Evolutionary conservation across 2,113 vertebrate genomes (phyloP), one percentile per base, ranked within the genome.

Genomic region (Mesoclemmys tuberculata): DNA sequence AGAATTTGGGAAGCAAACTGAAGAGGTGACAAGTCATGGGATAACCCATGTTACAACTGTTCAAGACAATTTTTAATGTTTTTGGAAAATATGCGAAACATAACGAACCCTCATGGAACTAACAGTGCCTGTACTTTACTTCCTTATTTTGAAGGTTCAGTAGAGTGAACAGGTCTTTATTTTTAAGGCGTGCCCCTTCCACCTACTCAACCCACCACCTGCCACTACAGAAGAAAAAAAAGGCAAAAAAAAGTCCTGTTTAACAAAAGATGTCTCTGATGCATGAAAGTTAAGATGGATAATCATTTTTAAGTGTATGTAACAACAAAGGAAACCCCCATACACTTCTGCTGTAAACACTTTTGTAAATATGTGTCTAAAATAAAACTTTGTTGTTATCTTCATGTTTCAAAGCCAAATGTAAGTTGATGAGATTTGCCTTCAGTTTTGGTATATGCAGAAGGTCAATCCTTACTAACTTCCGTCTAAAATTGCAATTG

Each of bases 351-450:
- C 93, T 96, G 90, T 97, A 97, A 92, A 56, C 82, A 64, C 91
- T 95, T 97, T 94, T 93, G 88, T 98, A 97, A 97, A 97, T 96
- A 86, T 16, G 64, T 88, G 95, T 95, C 94, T 97, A 94, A 97
- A 98, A 97, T 97, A 97, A 97, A 98, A 96, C 96, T 97, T 93
- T 41, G 41, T 97, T 97, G 93, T 96, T 98, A 92, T 88, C 84
- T 89, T 98, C 94, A 93, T 97, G 90, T 98, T 98, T 97, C 97
- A 92, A 97, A 98, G 95, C 96, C 97, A 98, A 97, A 96, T 93
- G 85, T 95, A 96, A 96, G 84, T 96, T 71, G 95, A 97, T 95
- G 97, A 94, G 92, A 90, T 97, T 90, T 97, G 90, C 93, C 81
- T 90, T 98, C 96, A 51, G 0, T 95, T 95, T 96, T 0, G 44